A percentile compares a stretch with the other conserved stretches of the same genome.
Evolutionary conservation across 2,797 vertebrate genomes (phyloP).

Genomic region (Chaetodon trifasciatus): DNA sequence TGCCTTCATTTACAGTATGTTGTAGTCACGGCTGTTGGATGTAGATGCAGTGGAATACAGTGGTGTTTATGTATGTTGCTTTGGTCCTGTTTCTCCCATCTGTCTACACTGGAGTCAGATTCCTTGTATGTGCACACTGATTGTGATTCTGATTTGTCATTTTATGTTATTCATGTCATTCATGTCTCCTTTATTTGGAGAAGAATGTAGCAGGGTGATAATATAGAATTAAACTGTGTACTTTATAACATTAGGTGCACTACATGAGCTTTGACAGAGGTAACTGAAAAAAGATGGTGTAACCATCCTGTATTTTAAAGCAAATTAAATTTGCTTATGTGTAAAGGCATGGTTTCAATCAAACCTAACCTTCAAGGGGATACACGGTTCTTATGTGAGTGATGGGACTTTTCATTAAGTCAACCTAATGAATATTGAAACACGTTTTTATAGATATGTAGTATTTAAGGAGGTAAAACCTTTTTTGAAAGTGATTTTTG

Average conservation of each 20-base stretch:
- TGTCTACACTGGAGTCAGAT: too few species aligned
- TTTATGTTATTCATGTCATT: background rate
- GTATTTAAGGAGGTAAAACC: background rate
- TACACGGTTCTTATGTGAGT: background rate
- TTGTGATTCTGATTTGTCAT: background rate
- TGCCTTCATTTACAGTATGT: background rate
- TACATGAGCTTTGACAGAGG: background rate
- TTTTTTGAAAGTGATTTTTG: background rate
- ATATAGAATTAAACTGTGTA: background rate
- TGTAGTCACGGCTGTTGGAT: background rate
- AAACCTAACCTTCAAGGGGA: background rate
- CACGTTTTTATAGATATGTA: background rate
- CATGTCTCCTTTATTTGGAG: background rate
- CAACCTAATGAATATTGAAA: background rate
- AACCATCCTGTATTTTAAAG: background rate
- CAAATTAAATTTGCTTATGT: background rate
- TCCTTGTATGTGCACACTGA: too few species aligned
- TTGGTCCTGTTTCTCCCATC: background rate
- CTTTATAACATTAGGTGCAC: background rate
- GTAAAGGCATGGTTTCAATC: slow-evolving; percentile 1
- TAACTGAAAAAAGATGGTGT: too few species aligned
- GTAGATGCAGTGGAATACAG: background rate
- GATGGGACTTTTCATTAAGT: too few species aligned
- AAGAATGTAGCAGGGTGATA: background rate
- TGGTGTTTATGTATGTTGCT: background rate